Evolutionary conservation across 2,797 vertebrate species (phyloP).

Genomic region (Lepilemur septentrionalis): DNA sequence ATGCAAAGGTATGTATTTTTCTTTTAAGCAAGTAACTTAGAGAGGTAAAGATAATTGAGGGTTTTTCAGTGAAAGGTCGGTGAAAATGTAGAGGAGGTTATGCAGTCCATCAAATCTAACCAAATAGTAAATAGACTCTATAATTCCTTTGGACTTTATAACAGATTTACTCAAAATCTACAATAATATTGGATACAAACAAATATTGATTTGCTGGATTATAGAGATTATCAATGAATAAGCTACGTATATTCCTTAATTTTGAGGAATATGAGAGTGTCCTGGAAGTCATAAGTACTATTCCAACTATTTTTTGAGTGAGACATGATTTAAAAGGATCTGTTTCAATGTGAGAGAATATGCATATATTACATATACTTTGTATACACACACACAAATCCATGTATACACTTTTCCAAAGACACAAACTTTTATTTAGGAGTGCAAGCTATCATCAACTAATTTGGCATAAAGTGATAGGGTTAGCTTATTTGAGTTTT

Average conservation of each 20-base stretch:
- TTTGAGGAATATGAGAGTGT: not conserved
- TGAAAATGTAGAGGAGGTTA: not conserved
- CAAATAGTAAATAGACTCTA: not conserved
- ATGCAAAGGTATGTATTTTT: not conserved
- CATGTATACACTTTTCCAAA: not conserved
- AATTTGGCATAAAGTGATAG: not conserved
- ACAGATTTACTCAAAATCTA: not conserved
- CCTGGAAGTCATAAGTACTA: not conserved
- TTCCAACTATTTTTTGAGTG: not conserved
- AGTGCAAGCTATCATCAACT: not conserved
- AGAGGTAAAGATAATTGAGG: not conserved
- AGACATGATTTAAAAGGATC: not conserved
- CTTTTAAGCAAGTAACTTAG: not conserved
- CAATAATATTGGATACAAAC: not conserved
- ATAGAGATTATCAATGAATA: not conserved
- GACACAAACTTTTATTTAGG: not conserved
- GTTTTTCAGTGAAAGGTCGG: not conserved
- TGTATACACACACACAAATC: not conserved
- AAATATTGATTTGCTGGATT: not conserved
- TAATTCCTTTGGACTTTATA: constrained; percentile 18
- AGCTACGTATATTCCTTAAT: not conserved
- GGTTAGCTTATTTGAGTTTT: not conserved
- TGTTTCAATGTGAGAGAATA: not conserved
- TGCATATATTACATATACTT: not conserved
- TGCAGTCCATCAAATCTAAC: not conserved